Percentiles rank a stretch among this genome's conserved stretches.
Conservation (phyloP, 2,797 vertebrate species). For the Sebastes kiyomatsui region DNA sequence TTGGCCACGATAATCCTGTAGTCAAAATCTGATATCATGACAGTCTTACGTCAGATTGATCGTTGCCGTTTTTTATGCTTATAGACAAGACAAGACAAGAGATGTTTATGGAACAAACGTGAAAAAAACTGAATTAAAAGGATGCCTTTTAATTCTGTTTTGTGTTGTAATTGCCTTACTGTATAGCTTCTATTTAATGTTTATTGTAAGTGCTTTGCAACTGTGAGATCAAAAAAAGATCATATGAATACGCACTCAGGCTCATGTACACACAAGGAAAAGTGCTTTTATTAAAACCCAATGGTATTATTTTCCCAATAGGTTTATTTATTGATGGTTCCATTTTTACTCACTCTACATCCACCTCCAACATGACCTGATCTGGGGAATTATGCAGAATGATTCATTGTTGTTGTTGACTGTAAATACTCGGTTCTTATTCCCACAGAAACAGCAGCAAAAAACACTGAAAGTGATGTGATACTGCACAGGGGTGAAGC, state of each 20-base stretch:
- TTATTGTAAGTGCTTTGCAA: constrained; percentile 6
- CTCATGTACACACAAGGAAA: not conserved
- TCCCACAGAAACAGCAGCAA: constrained; percentile 2
- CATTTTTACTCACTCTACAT: not conserved
- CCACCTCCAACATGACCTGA: not conserved
- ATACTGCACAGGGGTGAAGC: not conserved
- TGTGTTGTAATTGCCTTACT: constrained; percentile 20
- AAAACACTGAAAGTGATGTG: not conserved
- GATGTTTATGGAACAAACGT: not conserved
- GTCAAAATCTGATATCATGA: not conserved
- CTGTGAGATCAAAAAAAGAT: constrained; percentile 30
- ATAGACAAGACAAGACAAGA: not conserved
- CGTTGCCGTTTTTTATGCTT: not conserved
- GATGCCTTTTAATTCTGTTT: not conserved
- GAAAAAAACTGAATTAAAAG: not conserved
- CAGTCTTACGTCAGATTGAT: not conserved
- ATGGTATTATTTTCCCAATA: not conserved
- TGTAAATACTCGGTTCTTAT: not conserved
- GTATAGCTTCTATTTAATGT: not conserved
- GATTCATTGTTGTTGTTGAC: constrained; percentile 13
- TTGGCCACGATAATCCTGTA: not conserved
- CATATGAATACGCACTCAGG: not conserved
- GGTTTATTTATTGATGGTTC: not conserved
- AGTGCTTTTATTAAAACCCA: constrained; percentile 5
- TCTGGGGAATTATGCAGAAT: not conserved